Evolutionary conservation across 2,113 vertebrate species (phyloP), one percentile per base, ranked within the genome.

Genomic region (Telmatochromis sp.): DNA sequence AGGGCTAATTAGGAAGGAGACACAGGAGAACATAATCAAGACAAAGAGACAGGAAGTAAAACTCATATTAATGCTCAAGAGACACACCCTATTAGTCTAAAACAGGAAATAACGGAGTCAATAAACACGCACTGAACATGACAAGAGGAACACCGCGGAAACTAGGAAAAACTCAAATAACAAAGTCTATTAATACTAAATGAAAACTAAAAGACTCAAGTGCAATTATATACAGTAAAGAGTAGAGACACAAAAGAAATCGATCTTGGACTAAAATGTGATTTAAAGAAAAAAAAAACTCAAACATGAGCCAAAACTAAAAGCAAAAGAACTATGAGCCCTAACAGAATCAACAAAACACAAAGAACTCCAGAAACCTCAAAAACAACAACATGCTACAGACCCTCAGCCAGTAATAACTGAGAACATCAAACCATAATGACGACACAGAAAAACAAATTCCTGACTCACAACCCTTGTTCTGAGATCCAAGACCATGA

Each of bases 301-400:
- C 40, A 73, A 73, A 45, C 37, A 40, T 40, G 21, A 73, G 40
- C n/a, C 68, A 73, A 73, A 73, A 73, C 40, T 70, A 40, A 70
- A 70, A 40, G n/a, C n/a, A 6, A 70, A 70, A 23, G 1, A 40
- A 42, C 5, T 40, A 14, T 23, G 63, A 70, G 0, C 11, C 35
- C 35, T 0, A 40, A 40, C 63, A 70, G 63, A 70, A 40, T 0
- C 63, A 37, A 40, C 63, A 68, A 68, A 68, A 70, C n/a, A 40
- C 35, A 40, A 70, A 68, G n/a, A 68, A 68, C 10, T 73, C 8
- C 21, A 45, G 68, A 73, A 73, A 73, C 37, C 13, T 70, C 37
- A 70, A 70, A 42, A 70, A 26, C 68, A 73, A 23, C 65, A 70
- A 45, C 3, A 23, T 42, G 65, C 65, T 70, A 70, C 35, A 42